Percentiles rank a stretch among this genome's conserved stretches.
These are phyloP conservation scores for Drosophila leonis DNA, from an alignment of 2,888 invertebrate genomes.

Conservation along the genomic window DNA sequence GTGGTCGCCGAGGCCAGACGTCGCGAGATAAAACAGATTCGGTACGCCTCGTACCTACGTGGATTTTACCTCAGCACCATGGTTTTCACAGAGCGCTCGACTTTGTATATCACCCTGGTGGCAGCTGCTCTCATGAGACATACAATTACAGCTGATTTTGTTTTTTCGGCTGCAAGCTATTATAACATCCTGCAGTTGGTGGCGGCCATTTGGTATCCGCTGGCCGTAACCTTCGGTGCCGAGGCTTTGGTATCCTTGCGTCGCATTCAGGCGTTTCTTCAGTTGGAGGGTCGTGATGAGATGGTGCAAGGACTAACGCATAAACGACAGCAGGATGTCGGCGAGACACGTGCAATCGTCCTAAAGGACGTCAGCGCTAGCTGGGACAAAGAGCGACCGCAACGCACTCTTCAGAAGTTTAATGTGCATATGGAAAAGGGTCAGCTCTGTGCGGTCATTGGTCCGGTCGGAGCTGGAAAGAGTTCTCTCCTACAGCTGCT, in stretches of 20 bases:
- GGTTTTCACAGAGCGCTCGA: conserved; percentile 94
- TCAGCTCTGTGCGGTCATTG: conserved; percentile 92
- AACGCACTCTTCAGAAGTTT: conserved; percentile 87
- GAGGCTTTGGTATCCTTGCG: conserved; percentile 87
- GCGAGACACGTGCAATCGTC: conserved; percentile 81
- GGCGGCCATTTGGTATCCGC: conserved; percentile 88
- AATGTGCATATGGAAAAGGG: conserved; percentile 88
- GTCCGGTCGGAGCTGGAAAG: conserved; percentile 95
- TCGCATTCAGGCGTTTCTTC: conserved; percentile 87
- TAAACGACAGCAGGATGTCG: conserved; percentile 62
- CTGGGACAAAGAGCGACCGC: conserved; percentile 86
- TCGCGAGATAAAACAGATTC: conserved; percentile 88
- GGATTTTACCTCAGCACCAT: conserved; percentile 89
- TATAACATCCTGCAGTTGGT: conserved; percentile 90
- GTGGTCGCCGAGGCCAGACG: conserved; percentile 92
- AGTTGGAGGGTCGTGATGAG: conserved; percentile 87
- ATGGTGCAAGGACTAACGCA: conserved; percentile 79
- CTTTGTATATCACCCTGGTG: conserved; percentile 92
- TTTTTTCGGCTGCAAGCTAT: conserved; percentile 92
- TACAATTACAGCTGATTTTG: conserved; percentile 88
- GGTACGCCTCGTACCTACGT: conserved; percentile 88
- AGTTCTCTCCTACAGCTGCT: conserved; percentile 87
- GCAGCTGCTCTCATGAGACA: conserved; percentile 91
- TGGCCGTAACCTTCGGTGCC: conserved; percentile 87
- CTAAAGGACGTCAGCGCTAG: conserved; percentile 86